Evolutionary conservation across 2,113 vertebrate genomes (phyloP), one percentile per base, ranked within the genome.

Genomic region (Stercorarius parasiticus): DNA sequence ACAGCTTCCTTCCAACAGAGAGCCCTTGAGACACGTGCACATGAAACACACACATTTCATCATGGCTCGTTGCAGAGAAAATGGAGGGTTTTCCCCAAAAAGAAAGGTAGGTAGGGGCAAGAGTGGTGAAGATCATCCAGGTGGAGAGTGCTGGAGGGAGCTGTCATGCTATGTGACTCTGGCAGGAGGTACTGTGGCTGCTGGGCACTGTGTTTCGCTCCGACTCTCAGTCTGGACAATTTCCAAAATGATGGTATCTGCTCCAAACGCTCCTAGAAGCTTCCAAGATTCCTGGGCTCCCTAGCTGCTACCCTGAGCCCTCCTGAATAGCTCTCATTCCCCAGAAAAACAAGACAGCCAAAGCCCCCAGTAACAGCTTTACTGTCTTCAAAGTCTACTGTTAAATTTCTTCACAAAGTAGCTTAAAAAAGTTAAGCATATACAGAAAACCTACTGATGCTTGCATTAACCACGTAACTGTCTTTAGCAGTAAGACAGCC

Each of bases 1-100:
- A 72, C 94, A 87, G 82, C 80, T 92, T 96, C 77, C 94, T 97
- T 90, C 84, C 65, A 82, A 70, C 32, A 88, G 40, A 76, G 70
- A 65, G 66, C 38, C 14, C 76, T 58, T 76, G 78, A 86, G 88
- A 91, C 29, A 80, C 40, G 59, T 6, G 12, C 45, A 50, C 4
- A n/a, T 76, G 72, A 88, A 55, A 78, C 29, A 42, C 16, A 38
- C 53, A 50, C 34, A 58, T 62, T 80, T 86, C 62, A 72, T 59
- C 80, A 36, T 30, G 65, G 38, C 59, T 86, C 1, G 1, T 88
- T 74, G 88, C 72, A 88, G 72, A 85, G 53, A 88, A 85, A 53
- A 77, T 12, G 2, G 2, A 86, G 45, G 61, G 26, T 8, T 95
- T 78, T 65, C 67, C 66, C 73, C 21, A 27, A 38, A 56, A 32